phyloP scores from a whole-genome alignment of 1,140 invertebrate genomes.

The Drosophila navojoa region DNA sequence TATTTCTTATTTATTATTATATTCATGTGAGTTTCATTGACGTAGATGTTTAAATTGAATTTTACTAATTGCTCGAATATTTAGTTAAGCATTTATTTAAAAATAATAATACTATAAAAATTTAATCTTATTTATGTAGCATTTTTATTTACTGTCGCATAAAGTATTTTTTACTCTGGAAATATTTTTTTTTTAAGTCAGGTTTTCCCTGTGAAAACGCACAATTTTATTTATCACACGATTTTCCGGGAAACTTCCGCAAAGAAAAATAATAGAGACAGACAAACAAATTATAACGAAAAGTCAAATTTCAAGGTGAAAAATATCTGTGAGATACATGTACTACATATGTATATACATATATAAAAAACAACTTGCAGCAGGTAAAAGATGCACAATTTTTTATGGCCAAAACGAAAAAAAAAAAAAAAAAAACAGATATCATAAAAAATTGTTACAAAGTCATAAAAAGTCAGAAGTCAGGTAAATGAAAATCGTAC shows the following conservation, averaged over 20 bases:
- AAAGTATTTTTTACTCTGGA: neutral
- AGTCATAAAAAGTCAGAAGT: constrained; percentile 74
- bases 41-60: neutral
- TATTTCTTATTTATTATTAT: constrained; percentile 2
- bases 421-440: constrained; percentile 20
- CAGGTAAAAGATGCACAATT: constrained; percentile 57
- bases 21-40: constrained; percentile 4
- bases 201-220: constrained; percentile 7
- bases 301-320: constrained; percentile 71
- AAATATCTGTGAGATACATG: constrained; percentile 48
- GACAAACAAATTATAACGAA: constrained; percentile 73
- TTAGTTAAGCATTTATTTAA: neutral
- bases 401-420: constrained; percentile 45
- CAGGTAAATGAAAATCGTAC: constrained; percentile 36
- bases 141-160: too few relatives aligned
- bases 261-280: neutral
- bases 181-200: constrained; percentile 7
- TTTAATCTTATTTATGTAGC: too few relatives aligned
- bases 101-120: too few relatives aligned
- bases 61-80: neutral
- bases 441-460: constrained; percentile 81
- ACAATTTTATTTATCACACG: constrained; percentile 31
- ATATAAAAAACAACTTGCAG: constrained; percentile 40
- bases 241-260: constrained; percentile 47
- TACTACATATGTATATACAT: constrained; percentile 14